Evolutionary conservation across 1,140 invertebrate genomes (phyloP), one percentile per base, ranked within the genome.

Genomic region (Lasioglossum albipes): DNA sequence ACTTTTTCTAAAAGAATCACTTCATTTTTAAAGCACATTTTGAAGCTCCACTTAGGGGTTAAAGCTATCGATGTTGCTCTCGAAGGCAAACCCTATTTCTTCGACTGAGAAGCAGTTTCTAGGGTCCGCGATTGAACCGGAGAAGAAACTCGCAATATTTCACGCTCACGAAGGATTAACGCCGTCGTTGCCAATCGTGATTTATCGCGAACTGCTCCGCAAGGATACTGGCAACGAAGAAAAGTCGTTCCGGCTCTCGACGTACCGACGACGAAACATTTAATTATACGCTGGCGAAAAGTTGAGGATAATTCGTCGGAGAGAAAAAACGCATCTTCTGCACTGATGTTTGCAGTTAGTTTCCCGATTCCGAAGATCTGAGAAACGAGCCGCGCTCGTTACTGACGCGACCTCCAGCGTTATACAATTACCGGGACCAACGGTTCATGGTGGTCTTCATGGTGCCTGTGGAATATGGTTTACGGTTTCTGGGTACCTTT

Each of bases 371-470:
- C 9, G 31, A 57, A 45, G 79, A 81, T 84, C 78, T 31, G 42
- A 67, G 68, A 59, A 65, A 75, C 71, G 22, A 67, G 74, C 67
- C 36, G 36, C 72, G 72, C 62, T 76, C 64, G 73, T 81, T 81
- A 76, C 73, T 61, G 79, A 66, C 42, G 13, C 80, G 73, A 83
- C 79, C 67, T 83, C 65, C 54, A 59, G 42, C 81, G 68, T 81
- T 81, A 75, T 72, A 73, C 73, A 81, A 84, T 81, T 84, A 81
- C 70, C 31, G 49, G 36, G 45, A 72, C 59, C 67, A 59, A 10
- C 12, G 72, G 62, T 79, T 82, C 76, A 36, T 62, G 68, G 82
- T 84, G 62, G 57, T 81, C 73, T 76, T 57, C n/a, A 36, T 20
- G 65, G 13, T 20, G n/a, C 13, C 45, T 13, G 36, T 18, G 49